These are phyloP conservation scores for Psammodynastes pulverulentus DNA, from an alignment of 2,113 vertebrate genomes.

Conservation along the genomic window DNA sequence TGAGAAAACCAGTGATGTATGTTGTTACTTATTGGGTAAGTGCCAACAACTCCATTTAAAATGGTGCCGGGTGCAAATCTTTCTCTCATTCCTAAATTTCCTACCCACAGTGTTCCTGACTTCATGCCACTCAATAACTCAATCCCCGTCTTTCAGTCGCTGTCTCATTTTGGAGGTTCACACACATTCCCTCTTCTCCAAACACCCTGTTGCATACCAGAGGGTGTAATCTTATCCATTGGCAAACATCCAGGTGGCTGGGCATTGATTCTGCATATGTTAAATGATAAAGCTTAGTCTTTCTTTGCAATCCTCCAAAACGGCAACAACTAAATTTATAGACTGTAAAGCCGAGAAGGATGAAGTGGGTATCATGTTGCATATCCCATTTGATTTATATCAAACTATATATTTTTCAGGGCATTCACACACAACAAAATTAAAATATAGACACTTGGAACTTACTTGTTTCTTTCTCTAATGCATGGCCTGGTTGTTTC, in stretches of 20 bases:
- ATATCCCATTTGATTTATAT: slow-evolving; percentile 9
- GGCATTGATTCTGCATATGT: slow-evolving; percentile 47
- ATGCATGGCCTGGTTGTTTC: not conserved
- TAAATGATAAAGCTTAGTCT: slow-evolving; percentile 45
- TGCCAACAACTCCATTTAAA: slow-evolving; percentile 58
- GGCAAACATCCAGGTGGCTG: slow-evolving; percentile 52
- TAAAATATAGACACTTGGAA: not conserved
- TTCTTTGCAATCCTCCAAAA: slow-evolving; percentile 24
- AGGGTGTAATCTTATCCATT: slow-evolving; percentile 41
- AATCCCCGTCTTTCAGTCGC: slow-evolving; percentile 48
- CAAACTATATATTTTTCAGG: not conserved
- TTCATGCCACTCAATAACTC: slow-evolving; percentile 60
- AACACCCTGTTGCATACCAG: slow-evolving; percentile 54
- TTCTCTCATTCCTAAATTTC: slow-evolving; percentile 45
- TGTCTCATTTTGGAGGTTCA: slow-evolving; percentile 43
- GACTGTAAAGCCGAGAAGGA: slow-evolving; percentile 30
- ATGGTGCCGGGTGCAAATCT: slow-evolving; percentile 35
- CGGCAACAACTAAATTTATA: slow-evolving; percentile 26
- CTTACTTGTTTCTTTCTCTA: not conserved
- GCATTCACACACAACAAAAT: not conserved
- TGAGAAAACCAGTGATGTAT: slow-evolving; percentile 42
- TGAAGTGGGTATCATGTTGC: slow-evolving; percentile 33
- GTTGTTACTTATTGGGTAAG: slow-evolving; percentile 48
- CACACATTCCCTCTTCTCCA: slow-evolving; percentile 38
- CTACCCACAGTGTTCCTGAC: slow-evolving; percentile 36